A percentile compares a stretch with the other conserved stretches of the same genome.
Conservation (phyloP, 2,888 invertebrate genomes). For the Drosophila acutilabella region DNA sequence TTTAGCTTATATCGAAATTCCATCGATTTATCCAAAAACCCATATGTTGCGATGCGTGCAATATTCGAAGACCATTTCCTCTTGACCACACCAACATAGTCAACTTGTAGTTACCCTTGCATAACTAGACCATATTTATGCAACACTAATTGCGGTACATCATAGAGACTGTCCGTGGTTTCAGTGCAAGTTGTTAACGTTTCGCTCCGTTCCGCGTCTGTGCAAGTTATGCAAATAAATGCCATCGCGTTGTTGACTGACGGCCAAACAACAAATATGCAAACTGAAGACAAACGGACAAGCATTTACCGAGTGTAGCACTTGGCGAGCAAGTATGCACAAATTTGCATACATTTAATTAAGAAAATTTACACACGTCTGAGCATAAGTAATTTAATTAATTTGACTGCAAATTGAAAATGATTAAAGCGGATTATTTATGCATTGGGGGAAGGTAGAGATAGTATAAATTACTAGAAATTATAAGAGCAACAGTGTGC, state of each 20-base stretch:
- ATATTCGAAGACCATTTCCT: constrained; percentile 64
- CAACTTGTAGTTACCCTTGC: constrained; percentile 17
- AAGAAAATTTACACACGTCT: constrained; percentile 10
- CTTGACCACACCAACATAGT: constrained; percentile 13
- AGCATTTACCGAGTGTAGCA: neutral
- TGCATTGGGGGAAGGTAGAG: no score
- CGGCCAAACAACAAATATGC: constrained; percentile 8
- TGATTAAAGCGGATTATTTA: neutral
- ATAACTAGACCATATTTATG: constrained; percentile 55
- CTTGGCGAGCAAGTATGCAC: neutral
- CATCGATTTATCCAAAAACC: constrained; percentile 21
- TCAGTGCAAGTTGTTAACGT: constrained; percentile 17
- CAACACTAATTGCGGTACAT: constrained; percentile 52
- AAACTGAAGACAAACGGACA: constrained; percentile 3
- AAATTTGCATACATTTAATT: constrained; percentile 54
- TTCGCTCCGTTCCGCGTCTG: constrained; percentile 10
- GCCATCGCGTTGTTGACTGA: constrained; percentile 19
- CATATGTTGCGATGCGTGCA: constrained; percentile 39
- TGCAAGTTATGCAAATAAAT: constrained; percentile 61
- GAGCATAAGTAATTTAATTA: constrained; percentile 10
- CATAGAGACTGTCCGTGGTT: neutral
- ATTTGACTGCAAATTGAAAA: constrained; percentile 1
- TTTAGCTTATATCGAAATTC: neutral
- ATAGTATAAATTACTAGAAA: neutral
- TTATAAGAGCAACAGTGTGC: neutral